A percentile compares a stretch with the other conserved stretches of the same genome.
These are phyloP conservation scores for Andrena dorsata DNA, from an alignment of 2,888 invertebrate genomes.

Conservation along the genomic window DNA sequence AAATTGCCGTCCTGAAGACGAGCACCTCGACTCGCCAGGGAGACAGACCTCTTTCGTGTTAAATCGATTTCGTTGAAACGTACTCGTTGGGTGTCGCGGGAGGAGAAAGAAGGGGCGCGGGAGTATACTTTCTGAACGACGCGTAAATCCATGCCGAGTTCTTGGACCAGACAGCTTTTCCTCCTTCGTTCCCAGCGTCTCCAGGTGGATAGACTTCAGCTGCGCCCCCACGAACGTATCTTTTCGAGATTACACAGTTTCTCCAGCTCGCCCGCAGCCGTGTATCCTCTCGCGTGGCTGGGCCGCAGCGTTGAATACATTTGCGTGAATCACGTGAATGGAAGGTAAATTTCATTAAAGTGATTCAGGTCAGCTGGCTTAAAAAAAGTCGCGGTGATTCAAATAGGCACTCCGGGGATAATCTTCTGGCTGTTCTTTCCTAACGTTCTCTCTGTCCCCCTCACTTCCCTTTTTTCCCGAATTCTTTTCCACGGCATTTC, in stretches of 20 bases:
- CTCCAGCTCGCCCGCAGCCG: constrained; percentile 8
- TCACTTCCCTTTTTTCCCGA: background rate
- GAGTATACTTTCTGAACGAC: constrained; percentile 19
- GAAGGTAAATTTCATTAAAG: constrained; percentile 56
- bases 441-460: background rate
- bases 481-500: background rate
- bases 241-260: constrained; percentile 40
- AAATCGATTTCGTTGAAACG: constrained; percentile 60
- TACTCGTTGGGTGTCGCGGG: constrained; percentile 12
- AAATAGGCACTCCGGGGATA: constrained; percentile 25
- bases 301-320: constrained; percentile 33
- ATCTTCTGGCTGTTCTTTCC: constrained; percentile 29
- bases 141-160: constrained; percentile 39
- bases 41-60: constrained; percentile 49
- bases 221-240: constrained; percentile 5
- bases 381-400: constrained; percentile 26
- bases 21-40: constrained; percentile 37
- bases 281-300: constrained; percentile 15
- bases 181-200: constrained; percentile 23
- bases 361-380: constrained; percentile 54
- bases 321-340: constrained; percentile 41
- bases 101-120: background rate
- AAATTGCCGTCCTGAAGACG: constrained; percentile 52
- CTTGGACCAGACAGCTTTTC: constrained; percentile 28
- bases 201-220: background rate